Conservation (phyloP, 2,888 invertebrate genomes). For the Syritta pipiens region DNA sequence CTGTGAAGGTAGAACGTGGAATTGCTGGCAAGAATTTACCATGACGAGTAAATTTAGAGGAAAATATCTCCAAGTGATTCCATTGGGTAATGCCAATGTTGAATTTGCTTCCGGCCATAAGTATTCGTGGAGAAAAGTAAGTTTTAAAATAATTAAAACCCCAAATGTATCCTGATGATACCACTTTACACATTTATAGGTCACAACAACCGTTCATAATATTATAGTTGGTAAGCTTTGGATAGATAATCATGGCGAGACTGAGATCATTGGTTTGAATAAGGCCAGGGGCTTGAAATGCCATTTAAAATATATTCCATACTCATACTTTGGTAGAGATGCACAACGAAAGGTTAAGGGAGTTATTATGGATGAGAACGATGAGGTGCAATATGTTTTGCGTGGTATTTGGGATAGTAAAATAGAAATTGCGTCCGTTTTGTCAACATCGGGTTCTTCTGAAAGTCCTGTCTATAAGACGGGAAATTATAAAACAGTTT, state of each 20-base stretch:
- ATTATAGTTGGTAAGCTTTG: constrained; percentile 99
- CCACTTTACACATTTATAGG: constrained; percentile 77
- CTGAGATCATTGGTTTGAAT: constrained; percentile 95
- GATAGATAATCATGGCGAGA: constrained; percentile 99
- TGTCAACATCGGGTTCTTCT: constrained; percentile 80
- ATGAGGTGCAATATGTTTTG: constrained; percentile 87
- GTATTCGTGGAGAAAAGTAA: constrained; percentile 96
- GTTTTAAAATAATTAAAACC: not conserved
- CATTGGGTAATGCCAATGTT: constrained; percentile 86
- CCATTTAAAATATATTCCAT: constrained; percentile 97
- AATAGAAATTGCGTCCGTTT: constrained; percentile 96
- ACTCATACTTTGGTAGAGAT: constrained; percentile 99
- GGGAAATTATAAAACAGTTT: constrained; percentile 90
- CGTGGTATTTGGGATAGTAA: constrained; percentile 97
- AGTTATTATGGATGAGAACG: constrained; percentile 86
- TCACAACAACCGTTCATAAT: constrained; percentile 99
- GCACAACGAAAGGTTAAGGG: constrained; percentile 94
- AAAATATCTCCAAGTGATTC: constrained; percentile 95
- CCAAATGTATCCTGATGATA: too few species aligned
- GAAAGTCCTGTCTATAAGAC: constrained; percentile 96
- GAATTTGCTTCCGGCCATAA: constrained; percentile 87
- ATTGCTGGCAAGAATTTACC: constrained; percentile 98
- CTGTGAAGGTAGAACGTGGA: constrained; percentile 95
- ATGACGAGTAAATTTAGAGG: constrained; percentile 99
- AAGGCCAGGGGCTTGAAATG: constrained; percentile 94